phyloP scores from a whole-genome alignment of 2,888 invertebrate genomes.

The Drosophila recens region DNA sequence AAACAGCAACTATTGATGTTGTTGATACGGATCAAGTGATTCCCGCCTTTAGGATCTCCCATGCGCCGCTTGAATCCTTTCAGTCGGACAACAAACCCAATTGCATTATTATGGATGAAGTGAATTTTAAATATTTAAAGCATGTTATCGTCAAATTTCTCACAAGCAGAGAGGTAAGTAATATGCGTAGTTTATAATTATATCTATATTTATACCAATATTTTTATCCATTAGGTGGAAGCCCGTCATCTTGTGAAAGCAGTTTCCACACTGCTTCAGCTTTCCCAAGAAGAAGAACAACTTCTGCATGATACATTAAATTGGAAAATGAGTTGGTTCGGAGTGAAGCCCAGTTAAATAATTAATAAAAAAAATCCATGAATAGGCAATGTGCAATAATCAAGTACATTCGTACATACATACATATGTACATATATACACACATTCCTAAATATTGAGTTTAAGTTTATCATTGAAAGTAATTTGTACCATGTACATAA shows the following conservation, averaged over 20 bases:
- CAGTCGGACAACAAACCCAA: conserved; percentile 63
- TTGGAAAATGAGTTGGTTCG: conserved; percentile 86
- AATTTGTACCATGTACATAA: conserved; percentile 60
- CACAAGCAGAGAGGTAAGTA: conserved; percentile 90
- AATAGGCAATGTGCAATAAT: conserved; percentile 44
- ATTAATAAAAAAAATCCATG: conserved; percentile 77
- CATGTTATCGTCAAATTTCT: conserved; percentile 97
- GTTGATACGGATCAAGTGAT: conserved; percentile 60
- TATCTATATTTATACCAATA: neutral
- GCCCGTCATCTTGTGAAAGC: conserved; percentile 96
- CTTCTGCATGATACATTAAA: conserved; percentile 88
- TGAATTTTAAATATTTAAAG: conserved; percentile 94
- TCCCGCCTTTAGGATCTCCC: conserved; percentile 49
- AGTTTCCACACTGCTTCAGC: conserved; percentile 92
- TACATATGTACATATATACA: conserved; percentile 32
- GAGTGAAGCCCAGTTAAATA: conserved; percentile 87
- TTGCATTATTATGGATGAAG: conserved; percentile 87
- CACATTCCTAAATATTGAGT: conserved; percentile 40
- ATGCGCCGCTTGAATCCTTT: conserved; percentile 54
- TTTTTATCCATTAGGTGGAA: conserved; percentile 86
- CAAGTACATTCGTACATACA: conserved; percentile 37
- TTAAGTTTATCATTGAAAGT: conserved; percentile 21
- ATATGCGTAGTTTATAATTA: rapidly evolving
- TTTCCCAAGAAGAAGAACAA: conserved; percentile 94
- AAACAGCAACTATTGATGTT: conserved; percentile 58